Conservation (phyloP, 2,888 invertebrate species). For the Gisinianus flammeolus region DNA sequence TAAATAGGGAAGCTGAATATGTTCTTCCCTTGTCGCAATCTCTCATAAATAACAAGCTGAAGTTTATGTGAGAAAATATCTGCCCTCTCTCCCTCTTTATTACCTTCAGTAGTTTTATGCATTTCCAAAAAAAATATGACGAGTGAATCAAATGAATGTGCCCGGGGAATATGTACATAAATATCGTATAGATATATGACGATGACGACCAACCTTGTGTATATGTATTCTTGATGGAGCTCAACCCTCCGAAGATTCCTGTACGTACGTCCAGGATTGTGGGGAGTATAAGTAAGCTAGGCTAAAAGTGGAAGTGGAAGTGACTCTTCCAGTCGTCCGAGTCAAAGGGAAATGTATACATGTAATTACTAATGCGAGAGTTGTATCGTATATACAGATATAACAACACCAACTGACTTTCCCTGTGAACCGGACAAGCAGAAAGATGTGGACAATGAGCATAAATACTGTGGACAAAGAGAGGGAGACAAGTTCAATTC, state of each 20-base stretch:
- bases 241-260: too few species aligned
- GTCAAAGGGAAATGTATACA: not conserved
- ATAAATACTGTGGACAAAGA: slow-evolving; percentile 19
- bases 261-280: not conserved
- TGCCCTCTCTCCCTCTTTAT: not conserved
- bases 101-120: not conserved
- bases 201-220: not conserved
- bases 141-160: slow-evolving; percentile 10
- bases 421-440: slow-evolving; percentile 15
- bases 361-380: not conserved
- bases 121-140: slow-evolving; percentile 8
- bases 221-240: not conserved
- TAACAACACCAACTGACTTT: not conserved
- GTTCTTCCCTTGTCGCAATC: not conserved
- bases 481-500: slow-evolving; percentile 22
- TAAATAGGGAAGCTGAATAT: slow-evolving; percentile 31
- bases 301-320: too few species aligned
- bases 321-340: not conserved
- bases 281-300: too few species aligned
- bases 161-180: too few species aligned
- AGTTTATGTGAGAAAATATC: slow-evolving; percentile 42
- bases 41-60: slow-evolving; percentile 38
- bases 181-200: too few species aligned
- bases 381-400: not conserved
- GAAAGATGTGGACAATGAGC: slow-evolving; percentile 5